Conservation (phyloP, 2,888 invertebrate genomes). For the Dasypolia templi region DNA sequence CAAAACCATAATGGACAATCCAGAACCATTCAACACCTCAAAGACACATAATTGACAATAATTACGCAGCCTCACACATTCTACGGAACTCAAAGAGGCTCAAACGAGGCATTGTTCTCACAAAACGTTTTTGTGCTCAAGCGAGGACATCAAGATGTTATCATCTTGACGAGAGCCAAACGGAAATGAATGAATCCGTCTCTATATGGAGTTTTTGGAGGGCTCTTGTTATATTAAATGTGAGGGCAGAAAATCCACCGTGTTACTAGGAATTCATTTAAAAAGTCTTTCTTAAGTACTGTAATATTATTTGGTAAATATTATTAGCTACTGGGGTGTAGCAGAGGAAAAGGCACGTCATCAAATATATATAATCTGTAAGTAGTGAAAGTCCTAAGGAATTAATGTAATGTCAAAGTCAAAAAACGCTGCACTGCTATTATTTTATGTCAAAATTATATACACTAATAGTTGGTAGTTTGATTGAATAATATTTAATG, state of each 20-base stretch:
- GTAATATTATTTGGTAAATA: no score
- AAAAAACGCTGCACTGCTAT: background rate
- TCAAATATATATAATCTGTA: no score
- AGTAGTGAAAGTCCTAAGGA: no score
- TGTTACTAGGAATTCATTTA: background rate
- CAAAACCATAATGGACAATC: conserved; percentile 35
- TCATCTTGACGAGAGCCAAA: conserved; percentile 63
- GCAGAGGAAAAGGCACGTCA: no score
- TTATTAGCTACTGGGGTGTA: no score
- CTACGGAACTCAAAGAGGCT: conserved; percentile 27
- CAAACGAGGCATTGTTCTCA: conserved; percentile 52
- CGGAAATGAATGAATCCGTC: conserved; percentile 74
- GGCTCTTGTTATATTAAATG: conserved; percentile 41
- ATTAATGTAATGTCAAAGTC: background rate
- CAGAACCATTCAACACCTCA: conserved; percentile 25
- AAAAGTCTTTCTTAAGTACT: background rate
- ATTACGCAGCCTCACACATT: conserved; percentile 54
- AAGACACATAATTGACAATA: conserved; percentile 46
- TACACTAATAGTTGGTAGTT: background rate
- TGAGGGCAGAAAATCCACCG: conserved; percentile 41
- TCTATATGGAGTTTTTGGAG: conserved; percentile 62
- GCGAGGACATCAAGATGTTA: conserved; percentile 61
- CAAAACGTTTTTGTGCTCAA: conserved; percentile 64
- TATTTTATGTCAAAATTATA: background rate
- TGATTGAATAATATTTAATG: background rate